Base-by-base conservation (phyloP, 2,888 invertebrate species). In the Eupithecia subfuscata region DNA sequence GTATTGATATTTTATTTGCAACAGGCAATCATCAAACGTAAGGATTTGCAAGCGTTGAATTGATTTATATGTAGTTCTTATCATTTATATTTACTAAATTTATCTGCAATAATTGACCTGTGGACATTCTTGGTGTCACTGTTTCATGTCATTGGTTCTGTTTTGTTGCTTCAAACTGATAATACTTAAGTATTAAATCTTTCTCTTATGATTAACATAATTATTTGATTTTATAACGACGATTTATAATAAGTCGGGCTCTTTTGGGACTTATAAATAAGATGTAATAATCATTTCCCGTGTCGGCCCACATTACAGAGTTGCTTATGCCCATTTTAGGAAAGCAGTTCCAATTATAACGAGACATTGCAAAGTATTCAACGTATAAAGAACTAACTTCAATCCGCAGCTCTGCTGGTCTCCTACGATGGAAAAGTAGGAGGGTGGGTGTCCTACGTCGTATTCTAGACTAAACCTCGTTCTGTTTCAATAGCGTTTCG, bases 71-170 rank as follows among this genome's bases (percentile, higher is more conserved):
- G 80, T 81, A 78, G 82, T 82, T 84, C 82, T 89, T 90, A 89
- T 90, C 88, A 79, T 81, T 82, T 76, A 82, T 84, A 85, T 85
- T 85, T 88, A 87, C 84, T 80, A 83, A 88, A 84, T 84, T 90
- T 90, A 90, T 90, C 89, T 86, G 81, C 80, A 84, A 78, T 83
- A 80, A 80, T 86, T 90, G 90, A 90, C 89, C 90, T 83, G 87
- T 85, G 87, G 86, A 86, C 87, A 86, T 86, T 87, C 87, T 88
- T 84, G 84, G 88, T 88, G 87, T 87, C 84, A 84, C 83, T 88
- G 84, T 86, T 88, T 85, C 84, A 83, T 88, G 86, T 86, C 87
- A 88, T 87, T 87, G 84, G 83, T 87, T 82, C 82, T 83, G 82
- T 86, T 84, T 85, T 85, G 82, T 84, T 84, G 82, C 83, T 84